phyloP scores from a whole-genome alignment of 2,888 invertebrate species.

The Thymelicus acteon region DNA sequence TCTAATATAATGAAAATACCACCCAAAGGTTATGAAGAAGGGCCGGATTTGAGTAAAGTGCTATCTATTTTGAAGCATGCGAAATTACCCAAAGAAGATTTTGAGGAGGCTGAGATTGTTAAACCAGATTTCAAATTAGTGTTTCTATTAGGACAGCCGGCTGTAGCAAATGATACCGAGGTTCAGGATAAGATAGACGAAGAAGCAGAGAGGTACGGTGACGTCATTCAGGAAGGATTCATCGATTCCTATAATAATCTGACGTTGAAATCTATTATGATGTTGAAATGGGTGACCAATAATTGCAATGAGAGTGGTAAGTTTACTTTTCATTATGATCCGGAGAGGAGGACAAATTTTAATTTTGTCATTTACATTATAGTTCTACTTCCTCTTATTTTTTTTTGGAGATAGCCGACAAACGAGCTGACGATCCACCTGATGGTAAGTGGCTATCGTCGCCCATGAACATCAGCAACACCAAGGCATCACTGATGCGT shows the following conservation, averaged over 20 bases:
- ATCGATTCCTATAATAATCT: conserved; percentile 94
- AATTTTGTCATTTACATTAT: no score
- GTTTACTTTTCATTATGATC: conserved; percentile 43
- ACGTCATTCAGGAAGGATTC: conserved; percentile 93
- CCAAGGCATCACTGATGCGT: no score
- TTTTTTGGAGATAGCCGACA: no score
- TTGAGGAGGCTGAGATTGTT: conserved; percentile 42
- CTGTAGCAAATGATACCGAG: conserved; percentile 83
- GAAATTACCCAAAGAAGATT: conserved; percentile 53
- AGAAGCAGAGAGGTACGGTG: conserved; percentile 88
- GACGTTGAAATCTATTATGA: conserved; percentile 93
- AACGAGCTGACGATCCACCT: no score
- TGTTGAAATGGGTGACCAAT: conserved; percentile 91
- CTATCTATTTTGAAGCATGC: conserved; percentile 58
- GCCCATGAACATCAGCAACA: no score
- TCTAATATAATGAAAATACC: conserved; percentile 79
- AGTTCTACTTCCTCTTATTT: no score
- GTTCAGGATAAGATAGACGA: conserved; percentile 86
- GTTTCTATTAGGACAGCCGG: conserved; percentile 86
- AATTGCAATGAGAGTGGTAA: conserved; percentile 86
- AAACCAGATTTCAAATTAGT: conserved; percentile 68
- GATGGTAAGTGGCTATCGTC: no score
- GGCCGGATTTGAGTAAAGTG: conserved; percentile 59
- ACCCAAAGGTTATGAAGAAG: conserved; percentile 67
- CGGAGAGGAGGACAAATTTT: no score